A percentile compares a stretch with the other conserved stretches of the same genome.
phyloP scores from a whole-genome alignment of 2,797 vertebrate species.

The Botia almorhae region DNA sequence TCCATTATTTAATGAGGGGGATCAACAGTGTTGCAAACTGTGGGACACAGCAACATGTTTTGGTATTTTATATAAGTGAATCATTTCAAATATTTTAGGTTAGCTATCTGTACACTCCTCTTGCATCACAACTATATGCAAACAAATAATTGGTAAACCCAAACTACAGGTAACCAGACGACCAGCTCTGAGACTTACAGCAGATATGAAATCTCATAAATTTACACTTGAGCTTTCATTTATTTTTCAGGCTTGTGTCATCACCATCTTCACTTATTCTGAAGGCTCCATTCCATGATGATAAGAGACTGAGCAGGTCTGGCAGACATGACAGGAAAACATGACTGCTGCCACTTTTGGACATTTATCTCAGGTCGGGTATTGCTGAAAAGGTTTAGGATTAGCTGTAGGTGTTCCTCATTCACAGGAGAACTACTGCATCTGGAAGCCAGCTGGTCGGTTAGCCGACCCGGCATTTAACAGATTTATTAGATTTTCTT shows the following conservation, averaged over 20 bases:
- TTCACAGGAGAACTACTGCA: slow-evolving; percentile 63
- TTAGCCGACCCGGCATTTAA: neutral
- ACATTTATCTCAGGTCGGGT: slow-evolving; percentile 64
- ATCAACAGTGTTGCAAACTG: no score
- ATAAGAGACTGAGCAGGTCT: slow-evolving; percentile 68
- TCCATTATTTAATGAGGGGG: no score
- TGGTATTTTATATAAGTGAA: no score
- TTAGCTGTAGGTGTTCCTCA: slow-evolving; percentile 65
- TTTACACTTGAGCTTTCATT: slow-evolving; percentile 53
- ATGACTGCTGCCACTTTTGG: slow-evolving; percentile 65
- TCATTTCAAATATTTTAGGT: no score
- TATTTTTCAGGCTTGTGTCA: slow-evolving; percentile 55
- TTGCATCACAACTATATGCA: no score
- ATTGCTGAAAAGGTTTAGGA: slow-evolving; percentile 64
- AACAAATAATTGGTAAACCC: no score
- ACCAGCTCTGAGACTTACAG: neutral
- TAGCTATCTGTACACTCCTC: no score
- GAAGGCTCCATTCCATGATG: slow-evolving; percentile 65
- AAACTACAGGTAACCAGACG: no score
- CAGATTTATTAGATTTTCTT: neutral
- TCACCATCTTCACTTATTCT: slow-evolving; percentile 48
- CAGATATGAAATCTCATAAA: slow-evolving; percentile 37
- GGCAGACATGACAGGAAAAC: slow-evolving; percentile 54
- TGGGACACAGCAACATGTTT: no score
- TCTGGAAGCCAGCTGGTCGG: slow-evolving; percentile 77